These are phyloP conservation scores for Harpalus rubripes DNA, from an alignment of 2,888 invertebrate species.

Conservation along the genomic window DNA sequence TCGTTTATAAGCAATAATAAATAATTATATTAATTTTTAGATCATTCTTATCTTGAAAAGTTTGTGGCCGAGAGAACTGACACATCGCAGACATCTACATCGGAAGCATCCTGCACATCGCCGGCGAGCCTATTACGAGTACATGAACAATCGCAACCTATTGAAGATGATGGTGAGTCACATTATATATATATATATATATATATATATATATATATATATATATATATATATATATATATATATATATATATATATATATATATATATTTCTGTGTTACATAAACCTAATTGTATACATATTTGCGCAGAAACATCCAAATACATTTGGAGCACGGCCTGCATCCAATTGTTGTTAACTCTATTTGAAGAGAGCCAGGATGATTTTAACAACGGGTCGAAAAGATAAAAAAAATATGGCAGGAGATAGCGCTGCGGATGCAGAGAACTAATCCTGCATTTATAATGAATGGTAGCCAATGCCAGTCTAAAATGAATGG, in stretches of 20 bases:
- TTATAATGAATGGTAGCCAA: not conserved
- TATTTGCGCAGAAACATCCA: constrained; percentile 16
- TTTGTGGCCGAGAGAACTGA: not conserved
- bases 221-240: too few species aligned
- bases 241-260: too few species aligned
- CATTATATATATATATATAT: too few species aligned
- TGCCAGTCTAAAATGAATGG: too few species aligned
- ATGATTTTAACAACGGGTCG: too few species aligned
- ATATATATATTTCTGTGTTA: not conserved
- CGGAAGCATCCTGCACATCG: not conserved
- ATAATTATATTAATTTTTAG: too few species aligned
- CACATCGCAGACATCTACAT: not conserved
- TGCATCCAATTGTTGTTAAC: not conserved
- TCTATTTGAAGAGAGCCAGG: too few species aligned
- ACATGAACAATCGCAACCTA: not conserved
- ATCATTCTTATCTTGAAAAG: too few species aligned
- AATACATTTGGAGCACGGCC: constrained; percentile 4
- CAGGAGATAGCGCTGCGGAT: not conserved
- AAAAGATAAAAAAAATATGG: constrained; percentile 5
- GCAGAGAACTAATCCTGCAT: not conserved
- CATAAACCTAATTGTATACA: not conserved
- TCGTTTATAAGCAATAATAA: not conserved
- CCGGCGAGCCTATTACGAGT: not conserved
- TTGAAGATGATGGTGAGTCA: constrained; percentile 5
- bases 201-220: too few species aligned